Conservation (phyloP, 92 coral and sea anemone genomes). For the Epizoanthus stellaris region DNA sequence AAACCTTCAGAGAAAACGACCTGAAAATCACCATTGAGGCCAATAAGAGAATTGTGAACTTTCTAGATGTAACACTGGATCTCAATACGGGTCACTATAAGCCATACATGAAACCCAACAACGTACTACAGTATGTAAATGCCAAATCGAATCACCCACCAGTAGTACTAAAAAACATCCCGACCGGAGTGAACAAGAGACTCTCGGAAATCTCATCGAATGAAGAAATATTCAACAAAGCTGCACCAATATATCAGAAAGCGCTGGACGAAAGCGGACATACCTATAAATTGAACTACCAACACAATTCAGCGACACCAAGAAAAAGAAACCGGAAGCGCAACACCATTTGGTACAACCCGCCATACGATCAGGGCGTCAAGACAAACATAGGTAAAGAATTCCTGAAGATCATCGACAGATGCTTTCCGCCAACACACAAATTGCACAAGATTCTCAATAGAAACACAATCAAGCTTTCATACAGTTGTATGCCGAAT, state of each 20-base stretch:
- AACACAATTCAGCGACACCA: neutral
- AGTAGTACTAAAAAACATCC: neutral
- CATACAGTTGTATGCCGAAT: no score
- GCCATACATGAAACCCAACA: constrained; percentile 45
- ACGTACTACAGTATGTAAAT: neutral
- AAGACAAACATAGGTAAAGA: constrained; percentile 22
- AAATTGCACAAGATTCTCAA: neutral
- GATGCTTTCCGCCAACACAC: neutral
- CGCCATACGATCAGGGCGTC: constrained; percentile 9
- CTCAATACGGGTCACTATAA: constrained; percentile 2
- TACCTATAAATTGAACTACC: neutral
- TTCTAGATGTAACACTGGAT: constrained; percentile 17
- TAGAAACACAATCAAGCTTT: neutral
- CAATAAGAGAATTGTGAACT: neutral
- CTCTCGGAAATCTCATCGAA: constrained; percentile 24
- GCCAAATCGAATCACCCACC: constrained; percentile 34
- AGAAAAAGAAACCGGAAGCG: neutral
- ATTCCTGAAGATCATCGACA: neutral
- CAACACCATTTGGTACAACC: neutral
- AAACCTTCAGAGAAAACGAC: no score
- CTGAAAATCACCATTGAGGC: no score
- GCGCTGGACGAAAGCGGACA: constrained; percentile 2
- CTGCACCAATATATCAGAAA: neutral
- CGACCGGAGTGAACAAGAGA: constrained; percentile 15
- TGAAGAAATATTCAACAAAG: neutral